Evolutionary conservation across 2,797 vertebrate species (phyloP).

Genomic region (Fistularia commersonii): DNA sequence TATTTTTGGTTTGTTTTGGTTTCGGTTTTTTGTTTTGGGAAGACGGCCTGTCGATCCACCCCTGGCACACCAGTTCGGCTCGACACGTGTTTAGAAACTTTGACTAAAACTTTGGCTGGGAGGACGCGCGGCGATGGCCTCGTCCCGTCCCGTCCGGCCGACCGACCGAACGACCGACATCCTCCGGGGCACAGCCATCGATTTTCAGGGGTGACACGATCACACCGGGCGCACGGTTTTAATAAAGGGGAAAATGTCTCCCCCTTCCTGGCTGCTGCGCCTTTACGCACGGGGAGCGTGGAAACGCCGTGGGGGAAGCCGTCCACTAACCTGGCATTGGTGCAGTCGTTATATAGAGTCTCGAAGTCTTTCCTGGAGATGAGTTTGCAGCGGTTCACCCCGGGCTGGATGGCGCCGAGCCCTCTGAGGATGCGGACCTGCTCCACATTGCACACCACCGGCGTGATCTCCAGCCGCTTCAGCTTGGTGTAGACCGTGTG

Average conservation of each 20-base stretch:
- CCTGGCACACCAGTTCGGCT: slow-evolving; percentile 33
- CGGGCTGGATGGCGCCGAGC: slow-evolving; percentile 97
- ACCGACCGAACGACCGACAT: too few relatives aligned
- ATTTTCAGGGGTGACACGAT: too few relatives aligned
- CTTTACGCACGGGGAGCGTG: slow-evolving; percentile 57
- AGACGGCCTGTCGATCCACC: slow-evolving; percentile 44
- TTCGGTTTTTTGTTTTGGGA: slow-evolving; percentile 1
- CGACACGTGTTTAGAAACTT: slow-evolving; percentile 63
- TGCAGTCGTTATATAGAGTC: slow-evolving; percentile 98
- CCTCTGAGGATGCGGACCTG: slow-evolving; percentile 97
- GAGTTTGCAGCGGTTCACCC: slow-evolving; percentile 98
- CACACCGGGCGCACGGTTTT: slow-evolving; percentile 6
- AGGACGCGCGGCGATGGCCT: slow-evolving; percentile 36
- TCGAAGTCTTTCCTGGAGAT: slow-evolving; percentile 99
- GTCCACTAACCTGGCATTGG: slow-evolving; percentile 89
- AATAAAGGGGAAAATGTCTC: slow-evolving; percentile 43
- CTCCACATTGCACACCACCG: slow-evolving; percentile 98
- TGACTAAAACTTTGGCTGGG: slow-evolving; percentile 46
- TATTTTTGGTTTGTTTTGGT: slow-evolving; percentile 49
- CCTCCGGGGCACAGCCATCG: too few relatives aligned
- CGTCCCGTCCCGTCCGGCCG: too few relatives aligned
- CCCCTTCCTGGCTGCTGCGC: slow-evolving; percentile 41
- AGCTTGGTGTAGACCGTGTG: slow-evolving; percentile 99
- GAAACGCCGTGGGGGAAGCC: slow-evolving; percentile 4
- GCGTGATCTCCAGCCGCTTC: slow-evolving; percentile 97